Evolutionary conservation across 2,888 invertebrate genomes (phyloP).

Genomic region (Temnothorax rugatulus): DNA sequence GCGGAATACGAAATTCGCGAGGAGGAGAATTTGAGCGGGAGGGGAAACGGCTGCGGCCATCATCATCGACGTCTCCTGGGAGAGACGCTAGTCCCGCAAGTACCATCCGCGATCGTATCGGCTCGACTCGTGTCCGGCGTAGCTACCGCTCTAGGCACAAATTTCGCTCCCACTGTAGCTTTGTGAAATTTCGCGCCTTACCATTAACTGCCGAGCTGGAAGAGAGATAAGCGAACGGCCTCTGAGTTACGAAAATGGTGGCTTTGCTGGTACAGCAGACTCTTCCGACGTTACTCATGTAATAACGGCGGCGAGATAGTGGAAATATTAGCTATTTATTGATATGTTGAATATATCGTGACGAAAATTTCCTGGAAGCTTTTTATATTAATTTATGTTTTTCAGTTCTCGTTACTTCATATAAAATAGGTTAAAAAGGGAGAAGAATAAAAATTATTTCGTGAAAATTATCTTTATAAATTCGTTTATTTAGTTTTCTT

Average conservation of each 20-base stretch:
- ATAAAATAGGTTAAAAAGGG: not conserved
- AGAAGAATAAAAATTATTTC: not conserved
- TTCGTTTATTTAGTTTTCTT: not conserved
- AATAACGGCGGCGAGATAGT: not conserved
- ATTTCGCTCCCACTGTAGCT: slow-evolving; percentile 43
- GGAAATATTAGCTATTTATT: slow-evolving; percentile 9
- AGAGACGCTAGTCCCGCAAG: slow-evolving; percentile 42
- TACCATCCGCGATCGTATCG: slow-evolving; percentile 57
- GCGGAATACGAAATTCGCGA: slow-evolving; percentile 80
- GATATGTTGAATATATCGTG: not conserved
- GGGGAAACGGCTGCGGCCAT: slow-evolving; percentile 45
- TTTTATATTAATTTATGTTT: not conserved
- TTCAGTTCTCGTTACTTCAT: not conserved
- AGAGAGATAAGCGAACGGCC: slow-evolving; percentile 47
- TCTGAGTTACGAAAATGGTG: slow-evolving; percentile 50
- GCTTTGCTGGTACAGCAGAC: slow-evolving; percentile 1
- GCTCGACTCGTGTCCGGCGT: slow-evolving; percentile 16
- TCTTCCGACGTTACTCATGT: slow-evolving; percentile 29
- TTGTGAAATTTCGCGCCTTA: slow-evolving; percentile 58
- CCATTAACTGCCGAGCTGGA: slow-evolving; percentile 54
- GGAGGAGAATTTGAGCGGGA: slow-evolving; percentile 53
- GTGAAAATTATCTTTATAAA: not conserved
- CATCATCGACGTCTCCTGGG: slow-evolving; percentile 66
- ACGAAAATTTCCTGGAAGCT: not conserved
- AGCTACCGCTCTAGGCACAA: slow-evolving; percentile 44